Percentiles rank a stretch among this genome's conserved stretches.
Evolutionary conservation across 2,113 vertebrate genomes (phyloP).

Genomic region (Herpailurus yagouaroundi): DNA sequence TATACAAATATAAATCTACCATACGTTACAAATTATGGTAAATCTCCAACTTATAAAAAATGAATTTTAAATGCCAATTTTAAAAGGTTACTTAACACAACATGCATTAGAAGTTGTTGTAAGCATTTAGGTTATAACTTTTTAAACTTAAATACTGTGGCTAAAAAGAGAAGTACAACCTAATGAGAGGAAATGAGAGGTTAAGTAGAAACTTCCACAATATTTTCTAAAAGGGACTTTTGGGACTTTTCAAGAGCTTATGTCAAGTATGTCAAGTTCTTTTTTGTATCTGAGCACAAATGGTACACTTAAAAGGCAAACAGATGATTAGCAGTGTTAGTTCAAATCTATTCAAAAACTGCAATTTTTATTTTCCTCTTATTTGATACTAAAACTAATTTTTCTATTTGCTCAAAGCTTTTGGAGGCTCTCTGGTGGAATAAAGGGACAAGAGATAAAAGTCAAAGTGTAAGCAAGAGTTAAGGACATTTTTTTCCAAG

Average conservation of each 20-base stretch:
- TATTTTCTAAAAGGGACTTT: slow-evolving; percentile 4
- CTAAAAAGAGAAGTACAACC: background rate
- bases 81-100: slow-evolving; percentile 2
- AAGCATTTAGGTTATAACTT: background rate
- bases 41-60: slow-evolving; percentile 8
- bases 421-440: background rate
- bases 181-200: background rate
- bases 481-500: background rate
- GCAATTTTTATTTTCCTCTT: background rate
- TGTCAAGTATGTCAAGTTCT: background rate
- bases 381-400: background rate
- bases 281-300: background rate
- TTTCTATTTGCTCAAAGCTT: background rate
- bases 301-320: background rate
- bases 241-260: background rate
- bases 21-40: background rate
- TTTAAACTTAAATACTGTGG: background rate
- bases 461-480: background rate
- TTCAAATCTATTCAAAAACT: slow-evolving; percentile 12
- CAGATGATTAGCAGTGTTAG: background rate
- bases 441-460: background rate
- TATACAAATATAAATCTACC: background rate
- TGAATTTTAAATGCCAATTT: background rate
- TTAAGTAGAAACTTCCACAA: background rate
- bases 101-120: background rate